Evolutionary conservation across 2,797 vertebrate genomes (phyloP).

Genomic region (Gorsachius magnificus): DNA sequence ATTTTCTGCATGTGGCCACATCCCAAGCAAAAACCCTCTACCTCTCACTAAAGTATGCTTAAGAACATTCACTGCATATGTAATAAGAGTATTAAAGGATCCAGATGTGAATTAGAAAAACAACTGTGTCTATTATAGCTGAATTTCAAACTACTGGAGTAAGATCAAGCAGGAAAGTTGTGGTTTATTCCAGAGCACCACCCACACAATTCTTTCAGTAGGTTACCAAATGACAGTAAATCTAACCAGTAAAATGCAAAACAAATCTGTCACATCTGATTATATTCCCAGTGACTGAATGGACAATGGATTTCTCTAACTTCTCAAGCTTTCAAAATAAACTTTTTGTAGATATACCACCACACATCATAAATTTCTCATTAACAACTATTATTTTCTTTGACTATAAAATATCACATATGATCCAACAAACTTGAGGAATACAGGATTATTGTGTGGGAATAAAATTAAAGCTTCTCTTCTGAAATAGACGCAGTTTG

Average conservation of each 20-base stretch:
- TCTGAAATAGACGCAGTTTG: background rate
- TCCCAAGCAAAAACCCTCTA: conserved; percentile 10
- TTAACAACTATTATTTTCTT: background rate
- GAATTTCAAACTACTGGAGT: conserved; percentile 51
- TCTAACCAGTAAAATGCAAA: conserved; percentile 22
- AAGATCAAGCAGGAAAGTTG: conserved; percentile 50
- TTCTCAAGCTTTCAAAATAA: background rate
- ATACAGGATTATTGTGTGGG: background rate
- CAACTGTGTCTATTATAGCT: conserved; percentile 2
- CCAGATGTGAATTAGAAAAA: conserved; percentile 64
- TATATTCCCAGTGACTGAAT: background rate
- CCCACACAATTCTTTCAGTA: conserved; percentile 37
- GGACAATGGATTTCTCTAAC: background rate
- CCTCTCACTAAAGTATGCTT: conserved; percentile 12
- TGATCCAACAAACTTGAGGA: background rate
- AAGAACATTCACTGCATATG: background rate
- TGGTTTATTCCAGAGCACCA: conserved; percentile 38
- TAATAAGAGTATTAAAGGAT: conserved; percentile 53
- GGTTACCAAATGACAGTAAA: conserved; percentile 21
- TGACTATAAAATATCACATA: background rate
- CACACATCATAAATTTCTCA: background rate
- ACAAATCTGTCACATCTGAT: conserved; percentile 10
- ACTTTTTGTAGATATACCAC: background rate
- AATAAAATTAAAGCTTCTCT: background rate
- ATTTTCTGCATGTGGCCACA: conserved; percentile 32